Base-by-base conservation (phyloP, 2,797 vertebrate genomes). In the Gobionotothen gibberifrons region DNA sequence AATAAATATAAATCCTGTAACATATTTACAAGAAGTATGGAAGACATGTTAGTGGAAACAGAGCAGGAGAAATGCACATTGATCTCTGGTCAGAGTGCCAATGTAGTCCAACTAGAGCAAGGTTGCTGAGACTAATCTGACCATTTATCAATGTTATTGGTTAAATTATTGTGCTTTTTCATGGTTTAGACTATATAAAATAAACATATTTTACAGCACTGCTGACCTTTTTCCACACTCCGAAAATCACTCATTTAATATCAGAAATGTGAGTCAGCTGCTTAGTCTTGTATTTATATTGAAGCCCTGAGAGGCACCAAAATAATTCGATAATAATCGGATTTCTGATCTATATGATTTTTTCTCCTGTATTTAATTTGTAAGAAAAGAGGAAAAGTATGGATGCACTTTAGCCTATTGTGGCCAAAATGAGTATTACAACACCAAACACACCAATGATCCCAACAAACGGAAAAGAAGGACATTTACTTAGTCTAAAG, bases 1-100 rank as follows among this genome's bases (percentile, higher is more conserved):
- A 61, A 15, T 19, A 40, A 44, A 74, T 5, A 15, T 19, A 36
- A 44, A 74, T 4, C 39, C 5, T 43, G 36, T 42, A 39, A 60
- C 21, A 67, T 55, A 12, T 6, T 64, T 7, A 76, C 29, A 48
- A 55, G 51, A 69, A 17, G 54, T 0, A 12, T 66, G 16, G 49
- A 17, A 12, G 2, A 53, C 0, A 53, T 51, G 66, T 76, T 81
- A 54, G 55, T 59, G 16, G 67, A 48, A 66, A 56, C 10, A 44
- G 15, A 63, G 32, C 8, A 42, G 63, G 3, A 55, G 26, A 52
- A 52, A 39, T 42, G 16, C 16, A 15, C 5, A 56, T 0, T 36
- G 69, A 69, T 70, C 48, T 64, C 56, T 48, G 73, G 54, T 76
- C 57, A 85, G 69, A 77, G 62, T 16, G 47, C 52, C n/a, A 59